Evolutionary conservation across 2,888 invertebrate genomes (phyloP), one percentile per base, ranked within the genome.

Genomic region (Xiphydria camelus): DNA sequence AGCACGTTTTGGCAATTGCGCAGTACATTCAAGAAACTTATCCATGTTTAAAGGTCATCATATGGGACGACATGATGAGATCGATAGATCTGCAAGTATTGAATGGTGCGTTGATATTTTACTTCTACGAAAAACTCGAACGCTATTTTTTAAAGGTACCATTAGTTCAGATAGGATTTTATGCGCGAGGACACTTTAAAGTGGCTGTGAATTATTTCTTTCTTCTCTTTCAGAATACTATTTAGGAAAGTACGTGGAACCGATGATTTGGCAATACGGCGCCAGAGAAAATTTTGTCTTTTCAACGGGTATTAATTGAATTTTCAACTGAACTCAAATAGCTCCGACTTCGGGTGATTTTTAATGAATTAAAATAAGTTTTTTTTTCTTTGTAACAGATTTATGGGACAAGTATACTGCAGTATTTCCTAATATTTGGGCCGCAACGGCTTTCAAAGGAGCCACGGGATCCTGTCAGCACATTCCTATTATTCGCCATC

Each of bases 41-140:
- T 62, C 88, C 87, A 0, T 73, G 78, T 41, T 67, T 87, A 20
- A 82, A 77, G 49, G 77, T 87, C 3, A 84, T 93, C 7, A 86
- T 92, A 75, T 93, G 93, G 92, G 92, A 93, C 66, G 93, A 93
- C 65, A 92, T 93, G 91, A 75, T 92, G 44, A 78, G 92, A 57
- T 75, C 79, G 9, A 80, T 84, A 34, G 78, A 78, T 47, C 61
- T 76, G 36, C 77, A 80, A 42, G 72, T 80, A 52, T 75, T 87
- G 51, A 79, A 79, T 70, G 82, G 87, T 86, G 73, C 59, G 33
- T 51, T 4, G 32, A 45, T 53, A 39, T n/a, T 37, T 53, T 53
- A 20, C 44, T 48, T 38, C 18, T 37, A 7, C 41, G n/a, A n/a
- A n/a, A n/a, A n/a, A 60, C 37, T 14, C 18, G 12, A 29, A 19